Evolutionary conservation across 1,140 invertebrate genomes (phyloP), one percentile per base, ranked within the genome.

Genomic region (Neodiprion virginianus): DNA sequence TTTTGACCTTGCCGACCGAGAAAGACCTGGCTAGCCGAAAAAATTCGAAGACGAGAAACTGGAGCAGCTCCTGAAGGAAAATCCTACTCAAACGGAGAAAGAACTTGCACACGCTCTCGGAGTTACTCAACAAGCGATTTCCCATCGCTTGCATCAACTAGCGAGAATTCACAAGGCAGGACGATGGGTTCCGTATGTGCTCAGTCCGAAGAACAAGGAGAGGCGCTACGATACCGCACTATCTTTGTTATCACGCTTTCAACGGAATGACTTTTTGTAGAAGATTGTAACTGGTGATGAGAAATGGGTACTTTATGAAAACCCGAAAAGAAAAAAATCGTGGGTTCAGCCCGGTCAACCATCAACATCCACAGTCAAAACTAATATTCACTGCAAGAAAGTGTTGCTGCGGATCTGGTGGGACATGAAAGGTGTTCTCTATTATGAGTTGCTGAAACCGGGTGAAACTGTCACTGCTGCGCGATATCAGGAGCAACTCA

Each of bases 391-490:
- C n/a, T 8, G 74, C 79, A 81, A 66, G 66, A 78, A 68, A 75
- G 53, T 61, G 10, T n/a, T 82, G 74, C 74, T 80, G n/a, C 80
- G 80, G 75, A 81, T 83, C 79, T 83, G 78, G 79, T 83, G 82
- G 79, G 77, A 83, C 76, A 77, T 80, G 74, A 11, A 48, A 53
- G 70, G 80, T 73, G 79, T 84, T 17, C 28, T 85, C 7, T 84
- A 79, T 78, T 82, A 83, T 77, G 79, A 85, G 77, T 70, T 84
- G 17, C 70, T 82, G 23, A 76, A 83, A 74, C 75, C 72, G 8
- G 23, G 23, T 21, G 67, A 69, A 69, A 74, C 47, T 8, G 40
- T 74, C 53, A 74, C 66, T 69, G 72, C 17, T 12, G 72, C 68
- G 28, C 72, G 72, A 12, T 74, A 69, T 49, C 9, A 9, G 23